phyloP scores from a whole-genome alignment of 2,888 invertebrate genomes.

The Lathronympha strigana region DNA sequence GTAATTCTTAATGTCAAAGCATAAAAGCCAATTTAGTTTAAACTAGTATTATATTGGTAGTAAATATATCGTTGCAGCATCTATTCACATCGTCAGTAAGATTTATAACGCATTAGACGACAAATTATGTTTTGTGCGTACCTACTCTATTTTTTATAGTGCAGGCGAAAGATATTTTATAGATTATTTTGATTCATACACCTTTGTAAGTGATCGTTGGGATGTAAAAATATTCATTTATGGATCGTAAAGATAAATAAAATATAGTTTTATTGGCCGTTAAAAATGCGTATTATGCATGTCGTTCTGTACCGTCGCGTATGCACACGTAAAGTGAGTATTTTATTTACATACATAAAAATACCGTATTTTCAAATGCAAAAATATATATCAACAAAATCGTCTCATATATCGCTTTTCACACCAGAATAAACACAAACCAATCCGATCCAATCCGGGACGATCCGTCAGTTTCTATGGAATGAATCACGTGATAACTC shows the following conservation, averaged over 20 bases:
- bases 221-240: constrained; percentile 38
- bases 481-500: no score
- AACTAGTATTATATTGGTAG: not conserved
- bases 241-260: constrained; percentile 29
- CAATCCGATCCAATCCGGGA: no score
- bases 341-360: no score
- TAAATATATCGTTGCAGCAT: not conserved
- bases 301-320: not conserved
- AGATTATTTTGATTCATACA: constrained; percentile 49
- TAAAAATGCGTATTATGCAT: constrained; percentile 3
- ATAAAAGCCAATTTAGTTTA: constrained; percentile 1
- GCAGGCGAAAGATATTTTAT: constrained; percentile 51
- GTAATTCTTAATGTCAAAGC: not conserved
- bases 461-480: no score
- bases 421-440: no score
- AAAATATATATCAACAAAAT: no score
- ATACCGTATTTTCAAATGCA: no score
- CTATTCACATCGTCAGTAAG: constrained; percentile 58
- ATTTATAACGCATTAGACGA: constrained; percentile 64
- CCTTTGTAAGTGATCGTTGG: constrained; percentile 46
- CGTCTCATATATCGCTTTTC: no score
- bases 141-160: constrained; percentile 51
- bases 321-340: not conserved
- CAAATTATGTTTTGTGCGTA: constrained; percentile 56
- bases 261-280: constrained; percentile 32